phyloP scores from a whole-genome alignment of 2,113 vertebrate species.

The Gopherus evgoodei region DNA sequence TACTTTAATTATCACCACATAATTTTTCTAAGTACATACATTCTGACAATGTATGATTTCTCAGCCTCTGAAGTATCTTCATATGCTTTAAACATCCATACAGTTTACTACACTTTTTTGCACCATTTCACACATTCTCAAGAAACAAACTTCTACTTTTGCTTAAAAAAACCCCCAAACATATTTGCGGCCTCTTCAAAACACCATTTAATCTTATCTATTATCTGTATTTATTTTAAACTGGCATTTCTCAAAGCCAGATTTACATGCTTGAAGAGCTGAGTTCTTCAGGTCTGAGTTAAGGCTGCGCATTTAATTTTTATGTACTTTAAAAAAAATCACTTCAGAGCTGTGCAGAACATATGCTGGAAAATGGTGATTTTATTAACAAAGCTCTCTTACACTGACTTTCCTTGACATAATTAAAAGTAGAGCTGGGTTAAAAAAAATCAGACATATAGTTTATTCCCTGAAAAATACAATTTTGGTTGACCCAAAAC shows the following conservation, averaged over 20 bases:
- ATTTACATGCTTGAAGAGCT: not conserved
- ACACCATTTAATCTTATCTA: not conserved
- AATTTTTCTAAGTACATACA: not conserved
- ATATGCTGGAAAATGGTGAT: not conserved
- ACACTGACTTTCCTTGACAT: not conserved
- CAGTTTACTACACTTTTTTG: not conserved
- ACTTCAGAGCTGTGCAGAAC: not conserved
- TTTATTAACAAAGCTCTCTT: not conserved
- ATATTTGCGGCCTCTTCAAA: not conserved
- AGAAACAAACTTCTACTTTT: not conserved
- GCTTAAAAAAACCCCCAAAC: not conserved
- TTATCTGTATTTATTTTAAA: not conserved
- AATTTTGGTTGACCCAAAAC: not conserved
- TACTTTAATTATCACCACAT: not conserved
- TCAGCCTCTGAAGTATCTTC: not conserved
- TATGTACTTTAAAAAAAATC: not conserved
- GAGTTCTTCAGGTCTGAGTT: not conserved
- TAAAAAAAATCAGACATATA: not conserved
- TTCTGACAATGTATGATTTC: not conserved
- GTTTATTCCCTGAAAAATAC: not conserved
- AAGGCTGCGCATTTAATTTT: not conserved
- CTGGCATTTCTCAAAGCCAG: not conserved
- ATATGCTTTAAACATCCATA: not conserved
- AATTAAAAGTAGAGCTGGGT: not conserved
- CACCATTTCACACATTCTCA: not conserved